Conservation (phyloP, 2,888 invertebrate species). For the Andricus curvator region DNA sequence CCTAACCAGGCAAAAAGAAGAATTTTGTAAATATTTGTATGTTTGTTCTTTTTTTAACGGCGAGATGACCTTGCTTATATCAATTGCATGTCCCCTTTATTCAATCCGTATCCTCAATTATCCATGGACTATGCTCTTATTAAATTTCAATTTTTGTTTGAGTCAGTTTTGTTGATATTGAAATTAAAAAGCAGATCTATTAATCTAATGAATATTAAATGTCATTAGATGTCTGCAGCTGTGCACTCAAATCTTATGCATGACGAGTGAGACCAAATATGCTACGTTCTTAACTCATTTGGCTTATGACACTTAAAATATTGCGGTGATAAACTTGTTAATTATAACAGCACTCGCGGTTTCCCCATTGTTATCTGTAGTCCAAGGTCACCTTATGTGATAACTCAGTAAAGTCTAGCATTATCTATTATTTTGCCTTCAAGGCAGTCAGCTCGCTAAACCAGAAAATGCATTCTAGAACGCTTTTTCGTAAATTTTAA, state of each 20-base stretch:
- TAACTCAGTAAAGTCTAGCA: background rate
- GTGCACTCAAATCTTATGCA: background rate
- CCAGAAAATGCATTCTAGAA: background rate
- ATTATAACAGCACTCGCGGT: background rate
- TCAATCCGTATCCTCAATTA: no score
- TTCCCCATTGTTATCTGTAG: background rate
- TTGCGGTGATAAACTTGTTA: constrained; percentile 26
- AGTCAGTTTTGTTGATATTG: background rate
- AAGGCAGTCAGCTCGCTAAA: background rate
- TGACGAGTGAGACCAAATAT: background rate
- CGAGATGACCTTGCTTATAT: no score
- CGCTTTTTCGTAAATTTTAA: background rate
- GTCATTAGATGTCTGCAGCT: background rate
- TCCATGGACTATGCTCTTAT: no score
- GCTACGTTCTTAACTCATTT: background rate
- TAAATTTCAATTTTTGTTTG: no score
- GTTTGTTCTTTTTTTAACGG: no score
- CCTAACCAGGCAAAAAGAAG: no score
- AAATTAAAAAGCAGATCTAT: background rate
- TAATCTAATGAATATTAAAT: background rate
- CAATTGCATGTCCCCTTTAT: no score
- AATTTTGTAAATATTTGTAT: no score
- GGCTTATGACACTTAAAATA: constrained; percentile 9
- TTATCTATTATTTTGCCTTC: constrained; percentile 24
- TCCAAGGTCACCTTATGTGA: constrained; percentile 10